Evolutionary conservation across 2,888 invertebrate genomes (phyloP).

Genomic region (Andrena flavipes): DNA sequence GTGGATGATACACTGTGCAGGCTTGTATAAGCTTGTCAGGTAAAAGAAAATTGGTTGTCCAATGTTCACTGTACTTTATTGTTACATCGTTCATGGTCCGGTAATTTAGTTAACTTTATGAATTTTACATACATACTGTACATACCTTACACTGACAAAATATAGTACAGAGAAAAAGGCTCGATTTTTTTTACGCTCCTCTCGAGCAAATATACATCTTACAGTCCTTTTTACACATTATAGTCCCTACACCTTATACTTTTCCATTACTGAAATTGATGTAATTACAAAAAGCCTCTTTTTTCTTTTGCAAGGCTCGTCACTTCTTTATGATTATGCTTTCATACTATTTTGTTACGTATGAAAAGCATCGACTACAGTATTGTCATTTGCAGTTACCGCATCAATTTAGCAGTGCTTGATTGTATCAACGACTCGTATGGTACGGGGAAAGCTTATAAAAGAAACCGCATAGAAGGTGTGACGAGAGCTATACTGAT

Average conservation of each 20-base stretch:
- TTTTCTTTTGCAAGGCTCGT: too few relatives aligned
- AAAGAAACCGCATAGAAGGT: not conserved
- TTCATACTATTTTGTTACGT: not conserved
- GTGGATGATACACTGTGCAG: constrained; percentile 4
- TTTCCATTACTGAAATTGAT: too few relatives aligned
- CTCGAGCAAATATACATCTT: too few relatives aligned
- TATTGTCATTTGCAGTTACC: not conserved
- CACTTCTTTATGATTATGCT: not conserved
- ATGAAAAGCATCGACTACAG: not conserved
- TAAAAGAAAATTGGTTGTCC: not conserved
- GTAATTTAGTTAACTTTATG: too few relatives aligned
- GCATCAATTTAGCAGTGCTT: not conserved
- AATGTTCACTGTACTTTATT: not conserved
- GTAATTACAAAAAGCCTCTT: too few relatives aligned
- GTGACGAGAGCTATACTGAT: not conserved
- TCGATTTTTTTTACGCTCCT: too few relatives aligned
- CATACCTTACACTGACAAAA: too few relatives aligned
- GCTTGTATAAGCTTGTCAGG: constrained; percentile 43
- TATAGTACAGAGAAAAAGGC: too few relatives aligned
- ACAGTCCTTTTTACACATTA: too few relatives aligned
- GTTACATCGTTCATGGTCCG: too few relatives aligned
- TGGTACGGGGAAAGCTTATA: not conserved
- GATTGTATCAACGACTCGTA: not conserved
- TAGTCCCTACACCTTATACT: too few relatives aligned
- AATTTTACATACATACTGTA: too few relatives aligned